Conservation (phyloP, 2,113 vertebrate species). For the Cyrtonyx montezumae region DNA sequence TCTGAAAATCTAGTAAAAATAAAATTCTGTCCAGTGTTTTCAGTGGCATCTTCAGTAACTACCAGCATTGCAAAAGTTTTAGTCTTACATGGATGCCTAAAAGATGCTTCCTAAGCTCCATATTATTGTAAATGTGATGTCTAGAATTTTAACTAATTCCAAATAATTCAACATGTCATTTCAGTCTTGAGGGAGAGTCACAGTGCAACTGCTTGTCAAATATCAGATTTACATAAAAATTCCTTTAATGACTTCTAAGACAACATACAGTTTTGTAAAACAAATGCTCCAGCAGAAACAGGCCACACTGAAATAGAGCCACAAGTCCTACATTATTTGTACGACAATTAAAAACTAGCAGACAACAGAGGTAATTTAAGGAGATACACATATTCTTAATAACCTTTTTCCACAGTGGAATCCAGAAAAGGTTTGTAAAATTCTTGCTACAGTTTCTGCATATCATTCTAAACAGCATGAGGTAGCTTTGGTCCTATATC, state of each 20-base stretch:
- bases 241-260: neutral
- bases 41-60: neutral
- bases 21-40: neutral
- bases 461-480: neutral
- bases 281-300: neutral
- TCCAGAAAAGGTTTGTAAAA: neutral
- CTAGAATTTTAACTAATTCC: constrained; percentile 14
- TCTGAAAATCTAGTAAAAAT: neutral
- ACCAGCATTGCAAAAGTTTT: neutral
- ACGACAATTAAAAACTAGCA: neutral
- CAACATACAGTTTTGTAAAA: neutral
- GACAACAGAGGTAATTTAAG: neutral
- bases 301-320: neutral
- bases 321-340: neutral
- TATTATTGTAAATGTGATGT: neutral
- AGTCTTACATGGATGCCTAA: neutral
- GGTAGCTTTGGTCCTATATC: neutral
- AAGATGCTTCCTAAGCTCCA: constrained; percentile 11
- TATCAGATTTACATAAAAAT: constrained; percentile 36
- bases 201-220: constrained; percentile 24
- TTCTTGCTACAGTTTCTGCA: neutral
- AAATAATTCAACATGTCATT: neutral
- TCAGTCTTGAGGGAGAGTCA: neutral
- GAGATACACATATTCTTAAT: neutral
- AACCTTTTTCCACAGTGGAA: neutral